These are phyloP conservation scores for Macquaria ambigua DNA, from an alignment of 2,113 vertebrate species.

Conservation along the genomic window DNA sequence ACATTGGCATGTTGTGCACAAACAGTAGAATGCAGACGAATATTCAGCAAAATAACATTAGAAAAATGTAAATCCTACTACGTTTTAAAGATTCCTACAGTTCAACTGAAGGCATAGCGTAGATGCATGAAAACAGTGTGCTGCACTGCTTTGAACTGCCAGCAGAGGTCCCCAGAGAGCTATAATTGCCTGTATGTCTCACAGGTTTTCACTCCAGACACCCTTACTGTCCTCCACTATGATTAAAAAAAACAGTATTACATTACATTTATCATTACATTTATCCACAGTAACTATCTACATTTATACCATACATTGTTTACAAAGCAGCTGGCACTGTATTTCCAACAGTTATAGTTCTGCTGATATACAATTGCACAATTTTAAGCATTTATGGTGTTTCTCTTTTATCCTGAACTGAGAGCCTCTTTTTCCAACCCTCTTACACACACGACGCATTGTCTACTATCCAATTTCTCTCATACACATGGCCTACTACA, in stretches of 20 bases:
- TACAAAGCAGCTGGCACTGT: not conserved
- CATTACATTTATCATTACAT: too few relatives aligned
- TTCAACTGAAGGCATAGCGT: not conserved
- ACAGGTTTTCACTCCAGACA: not conserved
- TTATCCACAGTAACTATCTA: not conserved
- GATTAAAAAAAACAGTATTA: not conserved
- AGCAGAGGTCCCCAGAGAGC: slow-evolving; percentile 69
- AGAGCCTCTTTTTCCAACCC: not conserved
- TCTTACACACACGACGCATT: slow-evolving; percentile 14
- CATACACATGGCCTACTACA: slow-evolving; percentile 22
- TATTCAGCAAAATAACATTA: not conserved
- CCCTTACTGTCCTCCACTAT: not conserved
- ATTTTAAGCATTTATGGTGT: not conserved
- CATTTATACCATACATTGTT: not conserved
- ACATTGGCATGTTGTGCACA: not conserved
- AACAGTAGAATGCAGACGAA: not conserved
- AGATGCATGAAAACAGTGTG: not conserved
- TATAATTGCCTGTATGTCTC: not conserved
- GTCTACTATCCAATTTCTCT: slow-evolving; percentile 17
- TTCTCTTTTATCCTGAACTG: not conserved
- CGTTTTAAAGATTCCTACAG: not conserved
- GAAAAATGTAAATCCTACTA: not conserved
- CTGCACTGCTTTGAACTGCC: slow-evolving; percentile 26
- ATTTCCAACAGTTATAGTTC: not conserved
- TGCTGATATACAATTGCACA: not conserved